Base-by-base conservation (phyloP, 2,888 invertebrate species). In the Ophioninae sp. region DNA sequence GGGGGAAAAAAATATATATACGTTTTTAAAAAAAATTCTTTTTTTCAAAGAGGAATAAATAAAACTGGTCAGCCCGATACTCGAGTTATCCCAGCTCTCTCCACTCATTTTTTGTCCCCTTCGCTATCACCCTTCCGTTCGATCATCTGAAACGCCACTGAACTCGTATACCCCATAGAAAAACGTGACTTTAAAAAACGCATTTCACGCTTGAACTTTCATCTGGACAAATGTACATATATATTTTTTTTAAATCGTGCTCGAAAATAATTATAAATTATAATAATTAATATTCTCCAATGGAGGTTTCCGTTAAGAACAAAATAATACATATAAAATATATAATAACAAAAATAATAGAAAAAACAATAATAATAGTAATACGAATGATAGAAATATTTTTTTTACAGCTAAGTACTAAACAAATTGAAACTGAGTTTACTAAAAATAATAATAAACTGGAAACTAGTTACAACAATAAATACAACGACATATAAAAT, bases 201-300 rank as follows among this genome's bases (percentile, higher is more conserved):
- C 73, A 7, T 80, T 83, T 65, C 68, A 83, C 80, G 59, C 74
- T 83, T 83, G 73, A 80, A 65, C 83, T 81, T 75, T 83, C 77
- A 74, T 7, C 79, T n/a, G 41, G 61, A 61, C 41, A 73, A 10
- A 62, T 73, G n/a, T 20, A 20, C 23, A 21, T n/a, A 10, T 20
- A 37, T 10, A 6, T 50, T 57, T 70, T 69, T 57, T n/a, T n/a
- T n/a, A n/a, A n/a, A 37, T 6, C 56, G 56, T 30, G 3, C 30
- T 30, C 57, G 30, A 7, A 7, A n/a, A 37, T 13, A 13, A 50
- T 3, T 13, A 50, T 13, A 50, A 13, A 50, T 30, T 3, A 2
- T 30, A 30, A 30, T 30, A 30, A 2, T 30, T 30, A 30, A 30
- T 30, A 30, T 30, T 30, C 30, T 3, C 30, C 30, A 30, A 3